Conservation (phyloP, 2,888 invertebrate species). For the Gisinianus flammeolus region DNA sequence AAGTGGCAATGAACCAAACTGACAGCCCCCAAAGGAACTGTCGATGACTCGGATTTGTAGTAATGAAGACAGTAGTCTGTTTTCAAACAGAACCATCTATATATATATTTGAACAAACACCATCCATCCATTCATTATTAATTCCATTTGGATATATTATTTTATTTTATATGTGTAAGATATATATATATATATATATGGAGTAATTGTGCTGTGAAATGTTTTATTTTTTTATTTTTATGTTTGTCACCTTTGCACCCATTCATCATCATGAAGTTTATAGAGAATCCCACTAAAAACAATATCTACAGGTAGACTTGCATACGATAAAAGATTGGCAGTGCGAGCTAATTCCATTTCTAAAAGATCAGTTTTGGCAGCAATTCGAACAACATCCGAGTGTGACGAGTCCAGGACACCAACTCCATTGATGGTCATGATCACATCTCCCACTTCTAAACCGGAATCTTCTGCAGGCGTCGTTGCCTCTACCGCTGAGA, state of each 20-base stretch:
- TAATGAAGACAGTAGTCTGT: slow-evolving; percentile 93
- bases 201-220: background rate
- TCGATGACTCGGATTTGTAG: slow-evolving; percentile 76
- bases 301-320: slow-evolving; percentile 29
- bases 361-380: slow-evolving; percentile 75
- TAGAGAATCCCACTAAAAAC: slow-evolving; percentile 30
- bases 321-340: slow-evolving; percentile 71
- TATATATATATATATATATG: no score
- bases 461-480: slow-evolving; percentile 93
- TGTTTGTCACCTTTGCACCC: slow-evolving; percentile 46
- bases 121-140: no score
- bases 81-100: slow-evolving; percentile 86
- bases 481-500: slow-evolving; percentile 91
- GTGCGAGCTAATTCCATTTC: slow-evolving; percentile 88
- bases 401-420: slow-evolving; percentile 85
- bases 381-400: slow-evolving; percentile 90
- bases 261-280: slow-evolving; percentile 38
- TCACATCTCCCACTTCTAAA: slow-evolving; percentile 91
- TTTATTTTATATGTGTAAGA: background rate
- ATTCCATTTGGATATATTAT: no score
- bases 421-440: slow-evolving; percentile 87
- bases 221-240: background rate
- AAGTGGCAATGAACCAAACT: slow-evolving; percentile 37
- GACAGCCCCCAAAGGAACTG: slow-evolving; percentile 47
- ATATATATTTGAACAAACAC: no score